Base-by-base conservation (phyloP, 1,140 invertebrate species). In the Drosophila chauvacae region DNA sequence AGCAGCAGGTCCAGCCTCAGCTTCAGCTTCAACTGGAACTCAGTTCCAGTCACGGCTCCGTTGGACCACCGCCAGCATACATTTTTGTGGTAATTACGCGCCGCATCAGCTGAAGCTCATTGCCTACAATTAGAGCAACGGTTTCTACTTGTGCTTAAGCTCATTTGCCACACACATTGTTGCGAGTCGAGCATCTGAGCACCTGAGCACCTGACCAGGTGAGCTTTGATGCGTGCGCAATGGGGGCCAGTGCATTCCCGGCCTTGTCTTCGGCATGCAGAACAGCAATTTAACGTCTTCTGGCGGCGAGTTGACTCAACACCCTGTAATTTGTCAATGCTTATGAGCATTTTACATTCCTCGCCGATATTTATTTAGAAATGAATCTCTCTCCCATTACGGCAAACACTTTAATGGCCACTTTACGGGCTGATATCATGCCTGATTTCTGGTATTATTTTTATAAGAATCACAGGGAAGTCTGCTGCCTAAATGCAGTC, bases 121-220 rank as follows among this genome's bases (percentile, higher is more conserved):
- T 84, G 81, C 48, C 51, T 48, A 69, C 77, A 88, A 87, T 87
- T 84, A 87, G 84, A 87, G 84, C 84, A 88, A 84, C 84, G 84
- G 84, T 88, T 85, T 81, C 72, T 73, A 61, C 79, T 63, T 62
- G 63, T 70, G 75, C 58, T 80, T 71, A 80, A 83, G 84, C 84
- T 77, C 80, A 87, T 87, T 87, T 88, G 41, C 83, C 83, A 82
- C 83, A 87, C 83, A 88, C 84, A 87, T 79, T 66, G 82, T 30
- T 33, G 45, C 20, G 6, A 23, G 35, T 9, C 2, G 20, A 45
- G 23, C 45, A 37, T 35, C 42, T 28, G 44, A 47, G 9, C 53
- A 44, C 37, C 44, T 39, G 47, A 50, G 30, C 53, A 39, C 55
- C 44, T 39, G 47, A 50, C 42, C 65, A 70, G 44, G 73, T 58